Evolutionary conservation across 2,888 invertebrate genomes (phyloP), one percentile per base, ranked within the genome.

Genomic region (Cacoxenus indagator): DNA sequence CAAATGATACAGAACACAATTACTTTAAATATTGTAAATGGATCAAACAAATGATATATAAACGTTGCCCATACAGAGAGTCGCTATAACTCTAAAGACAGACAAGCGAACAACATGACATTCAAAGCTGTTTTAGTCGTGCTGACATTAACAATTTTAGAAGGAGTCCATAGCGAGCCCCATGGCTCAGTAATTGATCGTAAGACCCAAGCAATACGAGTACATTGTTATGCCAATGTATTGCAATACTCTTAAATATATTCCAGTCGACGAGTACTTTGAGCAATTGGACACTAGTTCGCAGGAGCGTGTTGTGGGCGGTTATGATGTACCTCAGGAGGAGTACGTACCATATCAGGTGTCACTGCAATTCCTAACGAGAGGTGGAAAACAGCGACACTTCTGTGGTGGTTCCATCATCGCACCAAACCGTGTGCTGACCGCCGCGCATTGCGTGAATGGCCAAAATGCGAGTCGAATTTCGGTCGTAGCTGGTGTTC

Each of bases 341-440:
- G 83, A 85, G 70, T 84, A 82, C 29, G 76, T 85, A 54, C 85
- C 86, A 17, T 86, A 86, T 65, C 86, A 86, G 71, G 70, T 86
- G 6, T 86, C 86, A 9, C 81, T 86, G 81, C 86, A 86, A 69
- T 84, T 76, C 45, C 69, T 75, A 0, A 77, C 81, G 0, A 75
- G 76, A 62, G 75, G 67, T 45, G 81, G 84, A 11, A 72, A 82
- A 59, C 82, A 84, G 71, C 75, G 82, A 0, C 88, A 88, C 62
- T 87, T 86, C 54, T 88, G 88, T 69, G 87, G 88, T 1, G 88
- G 88, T 5, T 86, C 87, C 0, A 84, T 88, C 1, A 78, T 88
- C 31, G 74, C 85, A 0, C 80, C 86, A n/a, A 82, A 82, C 66
- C 81, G 85, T 37, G 78, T 88, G 1, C 74, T 88, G 0, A 88